Percentiles rank a stretch among this genome's conserved stretches.
Evolutionary conservation across 2,888 invertebrate genomes (phyloP).

Genomic region (Melieria omissa): DNA sequence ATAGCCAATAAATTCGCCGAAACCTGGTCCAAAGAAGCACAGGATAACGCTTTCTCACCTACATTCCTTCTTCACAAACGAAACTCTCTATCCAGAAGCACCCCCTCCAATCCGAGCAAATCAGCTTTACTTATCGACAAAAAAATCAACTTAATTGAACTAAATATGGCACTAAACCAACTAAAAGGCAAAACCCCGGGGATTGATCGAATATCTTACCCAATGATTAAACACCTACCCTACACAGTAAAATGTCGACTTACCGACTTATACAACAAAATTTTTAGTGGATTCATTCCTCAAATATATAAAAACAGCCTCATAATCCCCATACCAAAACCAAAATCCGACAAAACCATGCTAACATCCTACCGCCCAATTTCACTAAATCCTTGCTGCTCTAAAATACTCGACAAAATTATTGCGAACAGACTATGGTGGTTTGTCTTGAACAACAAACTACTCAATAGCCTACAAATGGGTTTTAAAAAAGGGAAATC

Average conservation of each 20-base stretch:
- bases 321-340: constrained; percentile 33
- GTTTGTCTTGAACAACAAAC: constrained; percentile 27
- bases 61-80: too few relatives aligned
- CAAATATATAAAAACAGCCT: constrained; percentile 32
- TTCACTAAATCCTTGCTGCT: constrained; percentile 22
- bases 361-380: constrained; percentile 31
- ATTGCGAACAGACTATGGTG: constrained; percentile 33
- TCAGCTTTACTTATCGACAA: neutral
- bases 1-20: neutral
- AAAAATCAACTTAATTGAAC: constrained; percentile 1
- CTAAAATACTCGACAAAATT: constrained; percentile 25
- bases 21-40: neutral
- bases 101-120: neutral
- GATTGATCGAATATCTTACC: constrained; percentile 19
- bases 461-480: constrained; percentile 26
- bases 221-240: constrained; percentile 22
- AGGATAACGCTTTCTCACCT: too few relatives aligned
- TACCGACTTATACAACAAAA: constrained; percentile 20
- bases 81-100: neutral
- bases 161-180: neutral
- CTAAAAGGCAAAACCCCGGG: constrained; percentile 30
- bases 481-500: constrained; percentile 28
- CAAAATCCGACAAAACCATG: constrained; percentile 17
- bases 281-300: constrained; percentile 22
- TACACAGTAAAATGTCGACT: neutral